Evolutionary conservation across 2,888 invertebrate species (phyloP), one percentile per base, ranked within the genome.

Genomic region (Clostera curtula): DNA sequence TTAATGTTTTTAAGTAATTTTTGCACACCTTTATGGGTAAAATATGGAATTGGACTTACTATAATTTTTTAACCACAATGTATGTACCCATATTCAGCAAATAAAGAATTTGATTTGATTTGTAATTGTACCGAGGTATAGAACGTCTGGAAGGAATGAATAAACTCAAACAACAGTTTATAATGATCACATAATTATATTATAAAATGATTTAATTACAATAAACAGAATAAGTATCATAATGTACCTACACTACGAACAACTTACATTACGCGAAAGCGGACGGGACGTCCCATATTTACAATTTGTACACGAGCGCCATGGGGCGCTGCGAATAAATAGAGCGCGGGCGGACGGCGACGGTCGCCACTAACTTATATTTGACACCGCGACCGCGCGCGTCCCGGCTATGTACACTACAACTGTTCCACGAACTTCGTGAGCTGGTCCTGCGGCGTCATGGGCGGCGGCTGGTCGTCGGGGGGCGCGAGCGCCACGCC

Each of bases 401-500:
- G 61, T 49, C 47, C 34, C 31, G 40, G 54, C 56, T 67, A 74
- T 74, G 61, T 79, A 73, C 89, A 93, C 93, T 94, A 95, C 90
- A 95, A 93, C 85, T 94, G 93, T 86, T 97, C 97, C 67, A 96
- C 96, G 86, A 94, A 96, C 85, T 96, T 96, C 58, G 93, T 93
- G 67, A 97, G 89, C 85, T 96, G 95, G 88, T 97, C 97, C 85
- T 95, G 94, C 63, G 95, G 93, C 56, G 94, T 94, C 87, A 95
- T 88, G 36, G 91, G 89, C 49, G 89, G 89, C 71, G 88, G 89
- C 74, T 89, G 90, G 61, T 90, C 87, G 43, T 88, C 84, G 66
- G 86, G 86, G 49, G 89, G 88, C 37, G 89, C 86, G 53, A 74
- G 86, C 46, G 85, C 86, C 24, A 85, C 86, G 49, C 73, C 86